These are phyloP conservation scores for Zeus faber DNA, from an alignment of 2,113 vertebrate species.

Conservation along the genomic window DNA sequence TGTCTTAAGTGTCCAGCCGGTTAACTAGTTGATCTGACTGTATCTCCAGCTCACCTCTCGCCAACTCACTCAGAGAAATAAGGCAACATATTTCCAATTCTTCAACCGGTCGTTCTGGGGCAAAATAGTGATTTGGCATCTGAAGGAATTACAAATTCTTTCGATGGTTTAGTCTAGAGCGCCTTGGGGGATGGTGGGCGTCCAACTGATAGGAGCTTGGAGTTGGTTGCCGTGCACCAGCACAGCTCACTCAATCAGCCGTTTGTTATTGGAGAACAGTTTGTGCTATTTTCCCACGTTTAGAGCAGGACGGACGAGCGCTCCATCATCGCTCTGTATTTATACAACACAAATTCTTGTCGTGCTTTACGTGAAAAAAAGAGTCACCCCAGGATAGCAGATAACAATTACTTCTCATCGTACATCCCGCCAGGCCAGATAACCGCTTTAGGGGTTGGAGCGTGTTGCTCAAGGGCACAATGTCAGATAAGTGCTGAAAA, in stretches of 20 bases:
- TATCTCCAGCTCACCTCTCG: neutral
- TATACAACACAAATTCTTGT: conserved; percentile 58
- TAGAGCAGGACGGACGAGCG: conserved; percentile 50
- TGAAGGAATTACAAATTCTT: conserved; percentile 35
- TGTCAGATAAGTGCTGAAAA: conserved; percentile 42
- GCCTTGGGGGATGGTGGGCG: conserved; percentile 20
- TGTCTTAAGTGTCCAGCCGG: no score
- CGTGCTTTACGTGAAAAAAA: conserved; percentile 41
- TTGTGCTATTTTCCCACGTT: conserved; percentile 59
- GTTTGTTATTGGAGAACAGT: conserved; percentile 55
- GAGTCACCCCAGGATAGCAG: conserved; percentile 19
- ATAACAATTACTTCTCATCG: conserved; percentile 29
- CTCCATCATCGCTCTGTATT: conserved; percentile 58
- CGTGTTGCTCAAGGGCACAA: conserved; percentile 10
- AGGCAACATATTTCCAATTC: conserved; percentile 11
- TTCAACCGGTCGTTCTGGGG: conserved; percentile 10
- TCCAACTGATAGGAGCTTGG: conserved; percentile 41
- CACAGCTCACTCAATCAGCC: conserved; percentile 41
- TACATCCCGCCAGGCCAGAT: conserved; percentile 8
- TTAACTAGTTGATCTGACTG: no score
- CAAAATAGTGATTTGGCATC: conserved; percentile 35
- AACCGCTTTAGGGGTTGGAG: neutral
- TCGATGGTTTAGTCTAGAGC: conserved; percentile 46
- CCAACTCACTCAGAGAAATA: neutral
- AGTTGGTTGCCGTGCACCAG: conserved; percentile 10